Evolutionary conservation across 2,113 vertebrate genomes (phyloP).

Genomic region (Cheilinus undulatus): DNA sequence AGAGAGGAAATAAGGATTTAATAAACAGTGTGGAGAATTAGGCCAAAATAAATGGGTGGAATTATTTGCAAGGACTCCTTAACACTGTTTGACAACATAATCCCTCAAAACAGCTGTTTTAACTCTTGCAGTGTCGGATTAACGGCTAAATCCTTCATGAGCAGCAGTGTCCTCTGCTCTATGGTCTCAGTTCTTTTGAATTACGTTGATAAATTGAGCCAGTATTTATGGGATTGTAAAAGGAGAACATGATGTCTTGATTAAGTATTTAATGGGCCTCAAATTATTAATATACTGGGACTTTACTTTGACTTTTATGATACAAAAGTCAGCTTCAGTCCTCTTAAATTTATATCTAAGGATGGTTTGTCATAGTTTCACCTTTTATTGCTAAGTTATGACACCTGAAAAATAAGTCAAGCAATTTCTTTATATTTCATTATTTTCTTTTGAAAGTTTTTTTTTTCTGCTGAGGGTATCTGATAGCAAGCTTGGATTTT

Average conservation of each 20-base stretch:
- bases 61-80: neutral
- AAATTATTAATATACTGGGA: neutral
- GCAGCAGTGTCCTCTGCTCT: conserved; percentile 1
- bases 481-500: no score
- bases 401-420: no score
- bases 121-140: neutral
- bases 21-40: neutral
- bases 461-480: no score
- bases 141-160: conserved; percentile 19
- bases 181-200: neutral
- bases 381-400: no score
- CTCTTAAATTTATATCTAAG: no score
- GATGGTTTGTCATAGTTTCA: no score
- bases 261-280: neutral
- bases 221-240: conserved; percentile 4
- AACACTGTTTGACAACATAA: conserved; percentile 25
- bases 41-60: neutral
- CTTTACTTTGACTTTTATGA: neutral
- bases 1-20: neutral
- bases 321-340: neutral
- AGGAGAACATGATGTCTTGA: conserved; percentile 1
- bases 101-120: conserved; percentile 27
- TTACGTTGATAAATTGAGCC: neutral
- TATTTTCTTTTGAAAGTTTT: no score
- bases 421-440: no score